phyloP scores from a whole-genome alignment of 2,888 invertebrate genomes.

The Amphimallon solstitiale region DNA sequence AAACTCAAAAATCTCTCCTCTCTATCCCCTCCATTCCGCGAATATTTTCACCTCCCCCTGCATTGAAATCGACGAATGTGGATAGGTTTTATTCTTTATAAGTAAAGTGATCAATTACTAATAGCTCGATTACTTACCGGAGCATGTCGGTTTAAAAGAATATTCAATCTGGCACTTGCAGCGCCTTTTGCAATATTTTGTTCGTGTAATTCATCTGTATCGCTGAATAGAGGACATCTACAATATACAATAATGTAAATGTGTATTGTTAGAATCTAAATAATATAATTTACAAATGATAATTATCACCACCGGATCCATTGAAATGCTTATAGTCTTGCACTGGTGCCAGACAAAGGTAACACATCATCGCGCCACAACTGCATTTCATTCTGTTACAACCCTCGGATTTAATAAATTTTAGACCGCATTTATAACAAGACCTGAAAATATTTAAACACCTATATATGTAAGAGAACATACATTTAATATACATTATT shows the following conservation, averaged over 20 bases:
- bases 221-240: conserved; percentile 63
- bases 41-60: too few species aligned
- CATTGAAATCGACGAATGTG: too few species aligned
- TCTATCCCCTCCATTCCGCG: too few species aligned
- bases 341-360: conserved; percentile 67
- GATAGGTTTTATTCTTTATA: too few species aligned
- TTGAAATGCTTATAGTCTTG: conserved; percentile 68
- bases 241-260: conserved; percentile 5
- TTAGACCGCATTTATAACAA: conserved; percentile 63
- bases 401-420: conserved; percentile 67
- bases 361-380: conserved; percentile 69
- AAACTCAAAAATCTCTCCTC: too few species aligned
- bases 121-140: neutral
- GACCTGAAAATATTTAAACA: conserved; percentile 56
- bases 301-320: conserved; percentile 59
- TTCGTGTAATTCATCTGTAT: conserved; percentile 59
- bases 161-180: conserved; percentile 55
- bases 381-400: conserved; percentile 70
- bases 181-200: conserved; percentile 60
- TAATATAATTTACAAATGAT: conserved; percentile 50
- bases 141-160: neutral
- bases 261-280: neutral
- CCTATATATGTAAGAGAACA: too few species aligned
- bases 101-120: too few species aligned
- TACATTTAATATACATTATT: too few species aligned